Base-by-base conservation (phyloP, 2,113 vertebrate genomes). In the Chionodraco myersi region DNA sequence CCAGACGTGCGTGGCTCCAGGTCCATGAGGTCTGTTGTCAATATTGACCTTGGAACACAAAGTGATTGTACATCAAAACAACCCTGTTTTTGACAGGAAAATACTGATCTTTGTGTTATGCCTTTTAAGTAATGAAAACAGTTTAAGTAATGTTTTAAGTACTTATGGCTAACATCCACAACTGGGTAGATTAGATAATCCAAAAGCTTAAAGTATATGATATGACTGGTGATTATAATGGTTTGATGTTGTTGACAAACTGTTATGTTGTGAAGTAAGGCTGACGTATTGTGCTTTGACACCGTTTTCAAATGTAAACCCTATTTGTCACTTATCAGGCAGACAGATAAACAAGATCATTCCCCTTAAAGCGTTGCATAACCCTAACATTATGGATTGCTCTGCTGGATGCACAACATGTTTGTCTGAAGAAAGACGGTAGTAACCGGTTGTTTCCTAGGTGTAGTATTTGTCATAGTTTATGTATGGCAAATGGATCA, bases 11-110 rank as follows among this genome's bases (percentile, higher is more conserved):
- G 82, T 83, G 80, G 79, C 82, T 87, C 64, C 72, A 75, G 60
- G 83, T 85, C 89, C 89, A 91, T 86, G 51, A 88, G 83, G 91
- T 90, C 85, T 72, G 64, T 14, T 10, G 93, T 96, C 92, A 95
- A 95, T 94, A 94, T 96, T 95, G 90, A 95, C 88, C 78, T 62
- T 77, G 76, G 91, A 72, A 91, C 82, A 73, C 80, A 77, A 88
- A 83, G 82, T 68, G 69, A 84, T 61, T 80, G 52, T 47, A 81
- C 87, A 81, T 87, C 79, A 93, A 91, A 93, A 93, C 89, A 91
- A 48, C 61, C 59, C 56, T 74, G 82, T 87, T 90, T 88, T 82
- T 45, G 76, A 7, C 36, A 45, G 1, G 18, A 34, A 78, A 80
- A 68, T 45, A 65, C 51, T 16, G 26, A 68, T 60, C 47, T 49